Percentiles rank a stretch among this genome's conserved stretches.
Conservation (phyloP, 2,888 invertebrate species). For the Lottia scabra region DNA sequence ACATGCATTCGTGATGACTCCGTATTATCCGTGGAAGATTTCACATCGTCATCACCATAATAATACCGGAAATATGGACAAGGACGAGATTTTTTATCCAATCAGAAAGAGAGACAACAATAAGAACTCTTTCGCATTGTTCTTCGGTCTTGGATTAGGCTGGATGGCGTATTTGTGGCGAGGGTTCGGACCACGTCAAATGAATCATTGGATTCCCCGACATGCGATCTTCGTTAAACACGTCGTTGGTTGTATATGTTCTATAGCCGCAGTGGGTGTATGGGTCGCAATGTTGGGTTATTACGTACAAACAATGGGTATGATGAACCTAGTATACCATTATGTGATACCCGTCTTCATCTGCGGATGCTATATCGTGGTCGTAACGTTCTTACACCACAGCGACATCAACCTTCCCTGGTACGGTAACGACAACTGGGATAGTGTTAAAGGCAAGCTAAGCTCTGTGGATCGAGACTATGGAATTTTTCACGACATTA, state of each 20-base stretch:
- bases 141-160: conserved; percentile 52
- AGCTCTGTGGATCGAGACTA: conserved; percentile 65
- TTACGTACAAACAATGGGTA: conserved; percentile 44
- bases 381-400: conserved; percentile 67
- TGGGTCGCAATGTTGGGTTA: conserved; percentile 43
- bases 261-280: conserved; percentile 38
- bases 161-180: conserved; percentile 59
- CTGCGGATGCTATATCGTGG: conserved; percentile 59
- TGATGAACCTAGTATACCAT: conserved; percentile 44
- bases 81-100: conserved; percentile 65
- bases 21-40: conserved; percentile 64
- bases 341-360: conserved; percentile 58
- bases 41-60: conserved; percentile 63
- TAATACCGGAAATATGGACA: conserved; percentile 63
- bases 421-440: conserved; percentile 60
- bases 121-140: conserved; percentile 22
- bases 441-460: conserved; percentile 65
- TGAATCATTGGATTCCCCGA: conserved; percentile 29
- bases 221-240: conserved; percentile 48
- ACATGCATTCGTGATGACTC: conserved; percentile 58
- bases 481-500: conserved; percentile 60
- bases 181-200: conserved; percentile 58
- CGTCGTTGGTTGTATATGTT: conserved; percentile 41
- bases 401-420: conserved; percentile 63
- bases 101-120: conserved; percentile 39